Conservation (phyloP, 2,797 vertebrate species). For the Alosa sapidissima region DNA sequence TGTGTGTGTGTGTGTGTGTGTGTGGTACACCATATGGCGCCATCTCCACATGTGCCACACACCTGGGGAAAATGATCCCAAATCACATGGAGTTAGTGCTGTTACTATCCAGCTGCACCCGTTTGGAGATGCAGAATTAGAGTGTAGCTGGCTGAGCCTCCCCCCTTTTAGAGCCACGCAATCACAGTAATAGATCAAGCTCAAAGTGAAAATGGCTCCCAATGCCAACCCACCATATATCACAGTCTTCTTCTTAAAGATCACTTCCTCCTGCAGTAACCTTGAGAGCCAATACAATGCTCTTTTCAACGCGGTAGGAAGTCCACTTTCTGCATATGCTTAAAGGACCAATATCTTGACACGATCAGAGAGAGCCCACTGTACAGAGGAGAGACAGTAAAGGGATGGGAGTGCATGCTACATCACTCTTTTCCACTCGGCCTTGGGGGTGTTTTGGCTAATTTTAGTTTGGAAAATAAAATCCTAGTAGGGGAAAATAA, state of each 20-base stretch:
- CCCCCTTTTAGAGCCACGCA: constrained; percentile 10
- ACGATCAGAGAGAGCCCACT: background rate
- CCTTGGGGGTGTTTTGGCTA: background rate
- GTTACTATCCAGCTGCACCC: background rate
- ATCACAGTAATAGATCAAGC: constrained; percentile 37
- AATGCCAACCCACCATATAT: constrained; percentile 38
- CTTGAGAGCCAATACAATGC: constrained; percentile 59
- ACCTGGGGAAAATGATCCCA: constrained; percentile 11
- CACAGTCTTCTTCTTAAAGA: constrained; percentile 53
- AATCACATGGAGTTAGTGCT: background rate
- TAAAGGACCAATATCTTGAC: constrained; percentile 26
- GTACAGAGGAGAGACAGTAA: background rate
- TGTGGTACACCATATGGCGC: background rate
- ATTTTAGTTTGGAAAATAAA: background rate
- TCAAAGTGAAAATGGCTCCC: constrained; percentile 22
- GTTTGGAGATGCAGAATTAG: background rate
- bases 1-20: constrained; percentile 13
- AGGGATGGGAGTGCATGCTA: background rate
- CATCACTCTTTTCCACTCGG: background rate
- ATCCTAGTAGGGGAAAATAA: background rate
- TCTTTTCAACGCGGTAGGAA: constrained; percentile 54
- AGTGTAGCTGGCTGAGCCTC: constrained; percentile 8
- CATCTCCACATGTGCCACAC: constrained; percentile 9
- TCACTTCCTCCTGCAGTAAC: constrained; percentile 66
- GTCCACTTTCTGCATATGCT: constrained; percentile 31